A percentile compares a stretch with the other conserved stretches of the same genome.
Evolutionary conservation across 2,113 vertebrate species (phyloP).

Genomic region (Aptenodytes forsteri): DNA sequence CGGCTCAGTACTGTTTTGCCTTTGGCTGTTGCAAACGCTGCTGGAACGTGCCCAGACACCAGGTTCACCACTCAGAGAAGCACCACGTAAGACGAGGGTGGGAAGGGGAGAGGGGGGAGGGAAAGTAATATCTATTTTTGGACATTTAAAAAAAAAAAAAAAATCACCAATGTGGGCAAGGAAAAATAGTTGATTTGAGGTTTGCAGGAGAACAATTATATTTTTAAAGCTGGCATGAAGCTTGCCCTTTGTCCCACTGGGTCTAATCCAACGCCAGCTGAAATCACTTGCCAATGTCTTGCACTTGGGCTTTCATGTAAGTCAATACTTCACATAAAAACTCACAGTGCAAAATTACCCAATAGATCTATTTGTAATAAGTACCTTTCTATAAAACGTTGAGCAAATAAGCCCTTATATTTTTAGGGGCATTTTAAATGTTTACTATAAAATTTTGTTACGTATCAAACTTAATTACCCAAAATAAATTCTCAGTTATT

Average conservation of each 20-base stretch:
- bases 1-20: neutral
- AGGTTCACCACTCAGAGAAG: neutral
- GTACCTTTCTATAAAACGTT: neutral
- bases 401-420: neutral
- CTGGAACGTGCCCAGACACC: rapidly evolving
- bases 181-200: neutral
- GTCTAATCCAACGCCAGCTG: neutral
- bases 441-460: conserved; percentile 41
- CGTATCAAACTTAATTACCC: conserved; percentile 22
- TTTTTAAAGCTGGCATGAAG: neutral
- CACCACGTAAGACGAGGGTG: neutral
- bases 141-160: neutral
- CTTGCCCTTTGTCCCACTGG: neutral
- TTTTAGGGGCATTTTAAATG: conserved; percentile 24
- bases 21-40: neutral
- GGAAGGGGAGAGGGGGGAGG: neutral
- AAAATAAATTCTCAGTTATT: conserved; percentile 1
- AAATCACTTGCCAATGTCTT: neutral
- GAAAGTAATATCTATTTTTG: neutral
- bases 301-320: neutral
- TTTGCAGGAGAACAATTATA: neutral
- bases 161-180: neutral
- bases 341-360: neutral
- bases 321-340: neutral
- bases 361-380: neutral